Percentiles rank a stretch among this genome's conserved stretches.
Evolutionary conservation across 2,797 vertebrate species (phyloP).

Genomic region (Enteromius viviparus): DNA sequence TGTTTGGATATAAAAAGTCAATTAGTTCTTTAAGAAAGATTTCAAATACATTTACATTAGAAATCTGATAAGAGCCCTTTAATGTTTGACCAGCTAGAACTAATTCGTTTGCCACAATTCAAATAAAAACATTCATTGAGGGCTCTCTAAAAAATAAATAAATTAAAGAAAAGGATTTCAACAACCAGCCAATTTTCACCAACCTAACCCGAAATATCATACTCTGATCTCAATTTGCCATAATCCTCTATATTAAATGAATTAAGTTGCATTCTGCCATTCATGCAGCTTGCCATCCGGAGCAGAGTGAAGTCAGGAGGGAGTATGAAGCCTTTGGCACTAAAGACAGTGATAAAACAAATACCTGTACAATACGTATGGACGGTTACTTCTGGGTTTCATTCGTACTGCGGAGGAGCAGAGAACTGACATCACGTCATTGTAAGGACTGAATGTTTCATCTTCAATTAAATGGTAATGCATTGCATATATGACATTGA

Average conservation of each 20-base stretch:
- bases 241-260: constrained; percentile 1
- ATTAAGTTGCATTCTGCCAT: constrained; percentile 48
- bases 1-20: constrained; percentile 52
- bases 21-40: constrained; percentile 50
- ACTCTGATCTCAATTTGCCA: not conserved
- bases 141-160: constrained; percentile 24
- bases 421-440: constrained; percentile 52
- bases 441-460: constrained; percentile 41
- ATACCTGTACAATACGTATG: constrained; percentile 45
- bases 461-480: constrained; percentile 53
- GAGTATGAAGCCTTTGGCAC: constrained; percentile 58
- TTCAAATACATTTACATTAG: constrained; percentile 40
- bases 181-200: constrained; percentile 26
- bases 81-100: constrained; percentile 15
- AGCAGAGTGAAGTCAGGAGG: constrained; percentile 47
- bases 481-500: constrained; percentile 59
- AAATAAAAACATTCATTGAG: constrained; percentile 8
- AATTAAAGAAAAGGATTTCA: constrained; percentile 4
- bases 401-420: constrained; percentile 54
- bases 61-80: constrained; percentile 54
- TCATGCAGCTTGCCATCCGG: constrained; percentile 55
- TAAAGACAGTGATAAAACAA: constrained; percentile 52
- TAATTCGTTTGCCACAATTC: constrained; percentile 9
- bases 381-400: constrained; percentile 53
- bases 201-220: constrained; percentile 19